Evolutionary conservation across 1,140 invertebrate species (phyloP).

Genomic region (Monomorium pharaonis): DNA sequence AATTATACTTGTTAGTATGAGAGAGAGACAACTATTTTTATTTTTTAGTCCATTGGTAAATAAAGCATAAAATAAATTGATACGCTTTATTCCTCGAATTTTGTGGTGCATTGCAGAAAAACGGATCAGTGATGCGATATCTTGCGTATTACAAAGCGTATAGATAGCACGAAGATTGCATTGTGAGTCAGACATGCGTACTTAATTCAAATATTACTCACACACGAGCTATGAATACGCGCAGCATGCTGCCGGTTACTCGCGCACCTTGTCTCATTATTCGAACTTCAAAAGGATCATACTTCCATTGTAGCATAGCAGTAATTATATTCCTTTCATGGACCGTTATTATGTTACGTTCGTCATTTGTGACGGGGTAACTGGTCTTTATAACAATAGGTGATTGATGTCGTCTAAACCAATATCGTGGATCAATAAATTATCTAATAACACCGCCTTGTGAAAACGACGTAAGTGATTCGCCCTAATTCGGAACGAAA

Average conservation of each 20-base stretch:
- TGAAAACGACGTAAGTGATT: constrained; percentile 1
- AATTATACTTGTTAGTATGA: background rate
- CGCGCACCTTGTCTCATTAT: constrained; percentile 51
- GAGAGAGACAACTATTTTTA: background rate
- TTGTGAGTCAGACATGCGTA: constrained; percentile 52
- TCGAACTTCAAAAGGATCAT: constrained; percentile 53
- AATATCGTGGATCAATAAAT: constrained; percentile 5
- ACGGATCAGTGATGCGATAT: constrained; percentile 21
- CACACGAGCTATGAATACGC: constrained; percentile 28
- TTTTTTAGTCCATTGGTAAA: background rate
- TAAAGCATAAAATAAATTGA: background rate
- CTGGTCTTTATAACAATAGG: background rate
- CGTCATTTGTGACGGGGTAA: constrained; percentile 21
- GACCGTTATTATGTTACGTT: constrained; percentile 28
- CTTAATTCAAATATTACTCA: constrained; percentile 49
- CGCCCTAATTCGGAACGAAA: background rate
- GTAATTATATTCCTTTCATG: constrained; percentile 50
- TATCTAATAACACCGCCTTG: background rate
- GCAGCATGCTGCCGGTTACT: background rate
- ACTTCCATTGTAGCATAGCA: constrained; percentile 25
- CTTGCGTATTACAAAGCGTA: constrained; percentile 10
- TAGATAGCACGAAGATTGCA: constrained; percentile 30
- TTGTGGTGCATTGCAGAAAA: background rate
- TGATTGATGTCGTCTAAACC: background rate
- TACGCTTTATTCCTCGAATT: background rate